A percentile compares a stretch with the other conserved stretches of the same genome.
Evolutionary conservation across 2,113 vertebrate genomes (phyloP).

Genomic region (Neodon shergylaensis): DNA sequence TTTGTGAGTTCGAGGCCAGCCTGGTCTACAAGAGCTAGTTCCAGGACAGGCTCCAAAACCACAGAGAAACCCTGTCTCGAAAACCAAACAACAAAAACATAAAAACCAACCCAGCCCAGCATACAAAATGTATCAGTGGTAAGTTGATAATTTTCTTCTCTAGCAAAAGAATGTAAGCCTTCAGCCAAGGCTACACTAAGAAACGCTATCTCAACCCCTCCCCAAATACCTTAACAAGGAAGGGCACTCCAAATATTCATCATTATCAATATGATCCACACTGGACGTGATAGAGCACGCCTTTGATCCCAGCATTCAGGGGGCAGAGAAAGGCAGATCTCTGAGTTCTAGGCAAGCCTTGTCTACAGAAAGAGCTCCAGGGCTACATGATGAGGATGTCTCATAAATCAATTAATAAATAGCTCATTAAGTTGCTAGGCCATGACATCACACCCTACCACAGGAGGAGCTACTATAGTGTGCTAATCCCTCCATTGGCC

Average conservation of each 20-base stretch:
- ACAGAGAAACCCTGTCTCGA: too few relatives aligned
- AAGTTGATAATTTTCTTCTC: constrained; percentile 9
- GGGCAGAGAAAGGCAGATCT: background rate
- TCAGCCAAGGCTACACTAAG: too few relatives aligned
- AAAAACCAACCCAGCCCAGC: background rate
- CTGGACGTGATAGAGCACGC: background rate
- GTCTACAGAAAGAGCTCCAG: background rate
- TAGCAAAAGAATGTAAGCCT: background rate
- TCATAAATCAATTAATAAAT: background rate
- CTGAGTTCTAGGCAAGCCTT: background rate
- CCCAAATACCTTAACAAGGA: background rate
- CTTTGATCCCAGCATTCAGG: background rate
- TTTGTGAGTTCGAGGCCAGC: too few relatives aligned
- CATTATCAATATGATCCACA: background rate
- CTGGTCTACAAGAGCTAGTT: too few relatives aligned
- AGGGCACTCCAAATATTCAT: background rate
- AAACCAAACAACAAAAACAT: too few relatives aligned
- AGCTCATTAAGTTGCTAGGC: background rate
- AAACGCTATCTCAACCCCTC: too few relatives aligned
- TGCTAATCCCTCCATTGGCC: background rate
- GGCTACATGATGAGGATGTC: background rate
- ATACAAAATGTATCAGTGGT: background rate
- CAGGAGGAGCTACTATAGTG: background rate
- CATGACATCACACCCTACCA: background rate
- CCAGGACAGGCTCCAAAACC: too few relatives aligned